phyloP scores from a whole-genome alignment of 2,888 invertebrate species.

The Nebria salina region DNA sequence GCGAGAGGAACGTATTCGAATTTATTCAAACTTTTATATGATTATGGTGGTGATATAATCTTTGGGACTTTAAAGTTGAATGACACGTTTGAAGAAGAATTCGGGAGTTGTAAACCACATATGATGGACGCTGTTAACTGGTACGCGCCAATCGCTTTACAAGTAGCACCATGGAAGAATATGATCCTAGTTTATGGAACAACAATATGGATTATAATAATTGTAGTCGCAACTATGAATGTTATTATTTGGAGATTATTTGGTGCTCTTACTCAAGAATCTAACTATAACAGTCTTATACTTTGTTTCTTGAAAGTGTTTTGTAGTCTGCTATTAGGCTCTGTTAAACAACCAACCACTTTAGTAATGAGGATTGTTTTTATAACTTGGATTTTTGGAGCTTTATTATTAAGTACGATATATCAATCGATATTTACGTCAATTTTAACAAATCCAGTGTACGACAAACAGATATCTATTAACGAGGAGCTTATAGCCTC shows the following conservation, averaged over 20 bases:
- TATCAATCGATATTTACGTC: slow-evolving; percentile 30
- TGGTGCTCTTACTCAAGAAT: slow-evolving; percentile 3
- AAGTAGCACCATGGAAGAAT: slow-evolving; percentile 27
- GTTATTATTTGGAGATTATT: slow-evolving; percentile 18
- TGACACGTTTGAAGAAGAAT: slow-evolving; percentile 23
- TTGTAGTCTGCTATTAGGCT: slow-evolving; percentile 14
- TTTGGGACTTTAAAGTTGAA: slow-evolving; percentile 28
- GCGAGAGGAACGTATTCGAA: slow-evolving; percentile 6
- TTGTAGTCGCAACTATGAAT: not conserved
- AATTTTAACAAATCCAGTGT: slow-evolving; percentile 30
- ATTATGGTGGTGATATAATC: slow-evolving; percentile 25
- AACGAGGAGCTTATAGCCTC: slow-evolving; percentile 13
- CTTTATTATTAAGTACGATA: slow-evolving; percentile 17
- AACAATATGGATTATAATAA: slow-evolving; percentile 15
- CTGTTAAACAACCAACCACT: slow-evolving; percentile 10
- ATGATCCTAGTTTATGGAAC: slow-evolving; percentile 12
- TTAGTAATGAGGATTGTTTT: not conserved
- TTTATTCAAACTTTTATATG: slow-evolving; percentile 19
- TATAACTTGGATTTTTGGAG: slow-evolving; percentile 19
- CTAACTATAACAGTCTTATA: not conserved
- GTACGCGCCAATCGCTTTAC: slow-evolving; percentile 22
- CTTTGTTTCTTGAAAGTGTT: not conserved
- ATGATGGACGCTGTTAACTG: slow-evolving; percentile 7
- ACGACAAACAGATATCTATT: slow-evolving; percentile 26
- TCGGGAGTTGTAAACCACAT: slow-evolving; percentile 8